Conservation (phyloP, 2,797 vertebrate species). For the Eulemur albifrons region DNA sequence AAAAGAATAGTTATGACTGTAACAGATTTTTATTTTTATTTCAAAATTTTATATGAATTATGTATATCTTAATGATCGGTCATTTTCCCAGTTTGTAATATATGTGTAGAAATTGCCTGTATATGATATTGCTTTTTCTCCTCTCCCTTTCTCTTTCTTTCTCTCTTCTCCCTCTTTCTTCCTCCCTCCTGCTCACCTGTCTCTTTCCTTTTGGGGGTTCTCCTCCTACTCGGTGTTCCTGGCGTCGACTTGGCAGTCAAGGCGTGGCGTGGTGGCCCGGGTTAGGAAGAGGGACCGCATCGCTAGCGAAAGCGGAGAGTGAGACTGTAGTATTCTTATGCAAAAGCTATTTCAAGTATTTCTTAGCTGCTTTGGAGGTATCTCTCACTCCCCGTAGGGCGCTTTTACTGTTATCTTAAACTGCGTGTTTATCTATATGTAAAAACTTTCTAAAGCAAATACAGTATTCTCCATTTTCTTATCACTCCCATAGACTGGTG, state of each 20-base stretch:
- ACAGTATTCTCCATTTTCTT: slow-evolving; percentile 96
- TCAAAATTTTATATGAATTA: slow-evolving; percentile 99
- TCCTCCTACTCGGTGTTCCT: slow-evolving; percentile 93
- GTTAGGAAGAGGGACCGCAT: slow-evolving; percentile 85
- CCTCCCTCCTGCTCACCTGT: slow-evolving; percentile 66
- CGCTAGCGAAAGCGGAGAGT: slow-evolving; percentile 83
- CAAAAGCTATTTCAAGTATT: slow-evolving; percentile 91
- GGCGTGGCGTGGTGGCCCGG: slow-evolving; percentile 87
- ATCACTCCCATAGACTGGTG: slow-evolving; percentile 87
- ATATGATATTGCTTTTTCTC: slow-evolving; percentile 94
- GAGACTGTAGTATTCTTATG: slow-evolving; percentile 90
- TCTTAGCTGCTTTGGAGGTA: slow-evolving; percentile 87
- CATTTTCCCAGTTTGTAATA: slow-evolving; percentile 99
- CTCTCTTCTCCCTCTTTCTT: slow-evolving; percentile 64
- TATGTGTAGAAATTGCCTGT: slow-evolving; percentile 99
- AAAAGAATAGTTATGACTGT: slow-evolving; percentile 99
- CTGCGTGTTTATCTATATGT: slow-evolving; percentile 95
- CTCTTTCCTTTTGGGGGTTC: slow-evolving; percentile 85
- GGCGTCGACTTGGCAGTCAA: slow-evolving; percentile 92
- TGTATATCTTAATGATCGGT: slow-evolving; percentile 99
- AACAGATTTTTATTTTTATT: slow-evolving; percentile 99
- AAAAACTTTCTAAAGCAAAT: slow-evolving; percentile 96
- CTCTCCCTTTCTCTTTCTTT: slow-evolving; percentile 79
- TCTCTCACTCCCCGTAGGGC: slow-evolving; percentile 90
- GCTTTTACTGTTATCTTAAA: slow-evolving; percentile 94